Evolutionary conservation across 2,888 invertebrate genomes (phyloP).

Genomic region (Parnassius smintheus): DNA sequence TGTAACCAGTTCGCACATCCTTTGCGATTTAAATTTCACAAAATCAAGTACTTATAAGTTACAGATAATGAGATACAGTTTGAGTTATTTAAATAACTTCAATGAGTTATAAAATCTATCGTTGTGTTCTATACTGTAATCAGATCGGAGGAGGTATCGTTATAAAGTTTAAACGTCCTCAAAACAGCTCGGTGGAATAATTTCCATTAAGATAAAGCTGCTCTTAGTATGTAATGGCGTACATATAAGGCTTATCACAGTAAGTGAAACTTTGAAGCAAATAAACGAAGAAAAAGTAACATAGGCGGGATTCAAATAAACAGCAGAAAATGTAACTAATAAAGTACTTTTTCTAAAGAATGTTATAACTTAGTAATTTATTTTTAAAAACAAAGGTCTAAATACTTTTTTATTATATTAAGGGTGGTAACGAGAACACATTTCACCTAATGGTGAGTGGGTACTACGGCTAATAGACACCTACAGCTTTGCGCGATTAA

Average conservation of each 20-base stretch:
- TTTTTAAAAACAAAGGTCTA: too few relatives aligned
- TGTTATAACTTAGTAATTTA: too few relatives aligned
- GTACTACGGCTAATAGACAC: too few relatives aligned
- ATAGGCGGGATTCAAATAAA: neutral
- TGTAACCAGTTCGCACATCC: too few relatives aligned
- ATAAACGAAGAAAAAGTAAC: constrained; percentile 2
- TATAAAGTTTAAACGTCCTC: constrained; percentile 4
- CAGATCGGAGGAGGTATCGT: neutral
- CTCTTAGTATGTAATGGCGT: constrained; percentile 4
- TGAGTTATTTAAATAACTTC: too few relatives aligned
- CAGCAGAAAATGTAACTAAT: neutral
- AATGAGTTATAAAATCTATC: neutral
- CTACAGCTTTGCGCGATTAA: too few relatives aligned
- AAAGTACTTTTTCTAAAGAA: neutral
- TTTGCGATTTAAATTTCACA: too few relatives aligned
- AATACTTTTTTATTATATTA: too few relatives aligned
- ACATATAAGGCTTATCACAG: constrained; percentile 9
- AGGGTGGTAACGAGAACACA: too few relatives aligned
- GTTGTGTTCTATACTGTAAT: neutral
- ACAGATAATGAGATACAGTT: too few relatives aligned
- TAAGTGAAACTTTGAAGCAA: constrained; percentile 9
- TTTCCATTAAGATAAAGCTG: constrained; percentile 14
- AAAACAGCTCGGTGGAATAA: constrained; percentile 7
- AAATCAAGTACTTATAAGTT: too few relatives aligned
- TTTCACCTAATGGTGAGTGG: too few relatives aligned